Evolutionary conservation across 2,113 vertebrate genomes (phyloP), one percentile per base, ranked within the genome.

Genomic region (Misgurnus anguillicaudatus): DNA sequence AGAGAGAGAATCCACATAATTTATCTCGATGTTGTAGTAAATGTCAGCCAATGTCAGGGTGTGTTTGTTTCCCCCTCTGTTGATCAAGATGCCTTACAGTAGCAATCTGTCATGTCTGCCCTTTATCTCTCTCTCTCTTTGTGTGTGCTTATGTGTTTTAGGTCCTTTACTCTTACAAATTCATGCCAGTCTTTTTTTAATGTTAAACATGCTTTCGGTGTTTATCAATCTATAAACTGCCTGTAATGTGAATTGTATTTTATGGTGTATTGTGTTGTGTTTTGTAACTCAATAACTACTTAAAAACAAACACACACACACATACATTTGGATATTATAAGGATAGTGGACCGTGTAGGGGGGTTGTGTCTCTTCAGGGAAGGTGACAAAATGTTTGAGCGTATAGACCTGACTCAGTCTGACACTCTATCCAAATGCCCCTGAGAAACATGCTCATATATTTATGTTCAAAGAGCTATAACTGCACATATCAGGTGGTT

Each of bases 361-460:
- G 79, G 81, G 82, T 75, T 85, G 19, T 14, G 83, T 86, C 80
- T 85, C 78, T 84, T 53, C 80, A 58, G 81, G 85, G 75, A 86
- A 75, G 83, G 81, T 88, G 88, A 88, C 83, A 81, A 80, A 77
- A 69, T 79, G 86, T 86, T 84, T 84, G 80, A 80, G 67, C 53
- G 80, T 74, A 81, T 66, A 86, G 68, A 80, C 82, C 74, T 89
- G 83, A 88, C 82, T 82, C 72, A 82, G 75, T 58, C 75, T 86
- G 88, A 89, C 89, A 90, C 84, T 80, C 55, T 84, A 84, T 39
- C 78, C 83, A 82, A 82, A 82, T 75, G 86, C 86, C 86, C 77
- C 57, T 4, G 84, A 86, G 80, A 75, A 13, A 36, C 76, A 80
- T 71, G 83, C 36, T 21, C 45, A 39, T 64, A 41, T 51, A 19